Evolutionary conservation across 2,797 vertebrate species (phyloP).

Genomic region (Oreochromis mossambicus): DNA sequence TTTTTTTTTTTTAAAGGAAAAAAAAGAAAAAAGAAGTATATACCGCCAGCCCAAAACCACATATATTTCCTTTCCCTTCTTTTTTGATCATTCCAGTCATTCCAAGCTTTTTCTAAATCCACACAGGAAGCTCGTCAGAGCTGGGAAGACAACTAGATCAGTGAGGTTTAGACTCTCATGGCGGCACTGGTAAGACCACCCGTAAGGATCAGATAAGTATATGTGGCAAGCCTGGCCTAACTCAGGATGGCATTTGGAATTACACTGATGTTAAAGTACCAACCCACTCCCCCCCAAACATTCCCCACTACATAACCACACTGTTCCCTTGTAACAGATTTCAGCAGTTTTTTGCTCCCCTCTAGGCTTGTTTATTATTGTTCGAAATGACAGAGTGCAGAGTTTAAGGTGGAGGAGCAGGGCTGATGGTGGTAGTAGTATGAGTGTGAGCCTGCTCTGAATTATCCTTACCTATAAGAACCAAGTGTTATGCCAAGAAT

Average conservation of each 20-base stretch:
- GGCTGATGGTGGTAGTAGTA: conserved; percentile 16
- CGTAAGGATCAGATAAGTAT: conserved; percentile 75
- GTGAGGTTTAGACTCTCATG: conserved; percentile 17
- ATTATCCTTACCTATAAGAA: conserved; percentile 26
- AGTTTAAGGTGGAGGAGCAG: conserved; percentile 47
- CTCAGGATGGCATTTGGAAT: conserved; percentile 76
- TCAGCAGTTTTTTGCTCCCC: conserved; percentile 66
- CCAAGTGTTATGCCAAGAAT: conserved; percentile 32
- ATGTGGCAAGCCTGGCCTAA: conserved; percentile 71
- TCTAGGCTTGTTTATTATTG: conserved; percentile 77
- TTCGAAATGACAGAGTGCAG: conserved; percentile 77
- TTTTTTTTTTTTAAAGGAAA: not conserved
- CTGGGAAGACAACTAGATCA: conserved; percentile 38
- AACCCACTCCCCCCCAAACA: not conserved
- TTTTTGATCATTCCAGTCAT: not conserved
- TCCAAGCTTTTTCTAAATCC: conserved; percentile 5
- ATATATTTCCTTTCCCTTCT: conserved; percentile 7
- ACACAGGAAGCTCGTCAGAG: conserved; percentile 15
- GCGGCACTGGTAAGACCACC: conserved; percentile 63
- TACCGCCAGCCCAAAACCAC: not conserved
- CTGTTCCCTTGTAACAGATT: conserved; percentile 71
- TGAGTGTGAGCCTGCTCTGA: conserved; percentile 7
- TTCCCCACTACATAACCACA: conserved; percentile 51
- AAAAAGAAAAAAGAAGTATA: not conserved
- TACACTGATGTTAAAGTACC: conserved; percentile 46